A percentile compares a stretch with the other conserved stretches of the same genome.
Conservation (phyloP, 2,113 vertebrate genomes). For the Prunella fulvescens region DNA sequence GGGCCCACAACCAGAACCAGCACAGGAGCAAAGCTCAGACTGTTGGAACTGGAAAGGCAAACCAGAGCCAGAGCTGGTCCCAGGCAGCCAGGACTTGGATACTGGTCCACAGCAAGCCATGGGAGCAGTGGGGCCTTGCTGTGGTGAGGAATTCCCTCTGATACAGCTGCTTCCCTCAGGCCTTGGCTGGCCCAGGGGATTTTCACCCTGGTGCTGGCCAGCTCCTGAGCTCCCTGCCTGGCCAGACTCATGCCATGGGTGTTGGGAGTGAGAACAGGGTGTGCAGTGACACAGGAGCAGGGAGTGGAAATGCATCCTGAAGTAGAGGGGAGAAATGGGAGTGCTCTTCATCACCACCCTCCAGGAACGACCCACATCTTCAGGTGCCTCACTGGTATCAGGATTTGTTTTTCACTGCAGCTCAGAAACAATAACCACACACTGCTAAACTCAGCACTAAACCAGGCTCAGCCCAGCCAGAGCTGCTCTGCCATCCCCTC, state of each 20-base stretch:
- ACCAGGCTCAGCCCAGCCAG: not conserved
- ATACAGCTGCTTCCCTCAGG: not conserved
- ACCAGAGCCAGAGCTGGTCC: not conserved
- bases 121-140: not conserved
- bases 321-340: not conserved
- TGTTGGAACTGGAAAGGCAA: not conserved
- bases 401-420: not conserved
- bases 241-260: not conserved
- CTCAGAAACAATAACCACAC: not conserved
- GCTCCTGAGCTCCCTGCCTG: not conserved
- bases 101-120: not conserved
- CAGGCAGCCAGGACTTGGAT: not conserved
- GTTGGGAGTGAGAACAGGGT: not conserved
- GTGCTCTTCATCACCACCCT: not conserved
- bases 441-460: not conserved
- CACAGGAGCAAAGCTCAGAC: not conserved
- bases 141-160: not conserved
- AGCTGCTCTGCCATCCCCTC: not conserved
- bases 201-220: not conserved
- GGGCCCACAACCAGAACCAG: accelerated
- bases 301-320: not conserved
- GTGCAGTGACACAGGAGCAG: not conserved
- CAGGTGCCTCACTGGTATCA: not conserved
- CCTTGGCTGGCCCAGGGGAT: not conserved
- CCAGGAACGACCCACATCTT: not conserved